Conservation (phyloP, 2,888 invertebrate genomes). For the Balanococcus diminutus region DNA sequence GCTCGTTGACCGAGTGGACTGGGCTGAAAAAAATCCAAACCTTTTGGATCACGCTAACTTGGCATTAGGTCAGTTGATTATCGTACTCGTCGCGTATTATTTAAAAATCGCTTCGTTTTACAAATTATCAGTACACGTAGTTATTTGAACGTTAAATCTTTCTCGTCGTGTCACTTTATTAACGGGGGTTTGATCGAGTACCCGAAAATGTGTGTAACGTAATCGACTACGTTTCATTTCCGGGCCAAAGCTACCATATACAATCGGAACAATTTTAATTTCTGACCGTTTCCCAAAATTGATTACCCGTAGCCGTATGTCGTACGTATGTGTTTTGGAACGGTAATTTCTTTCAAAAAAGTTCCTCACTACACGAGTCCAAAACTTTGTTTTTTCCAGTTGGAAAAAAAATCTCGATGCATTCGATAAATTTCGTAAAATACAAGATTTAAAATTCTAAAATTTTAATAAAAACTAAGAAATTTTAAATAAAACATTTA, state of each 20-base stretch:
- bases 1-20: not conserved
- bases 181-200: not conserved
- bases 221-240: not conserved
- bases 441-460: too few relatives aligned
- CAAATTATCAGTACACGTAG: not conserved
- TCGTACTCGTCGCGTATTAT: not conserved
- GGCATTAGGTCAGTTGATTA: conserved; percentile 19
- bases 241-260: not conserved
- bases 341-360: too few relatives aligned
- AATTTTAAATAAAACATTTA: too few relatives aligned
- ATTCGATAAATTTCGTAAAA: too few relatives aligned
- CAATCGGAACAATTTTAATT: not conserved
- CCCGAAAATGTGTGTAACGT: not conserved
- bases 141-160: not conserved
- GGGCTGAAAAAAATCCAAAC: not conserved
- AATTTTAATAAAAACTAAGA: too few relatives aligned
- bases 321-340: too few relatives aligned
- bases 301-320: not conserved
- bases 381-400: too few relatives aligned
- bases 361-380: too few relatives aligned
- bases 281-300: not conserved
- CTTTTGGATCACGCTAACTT: not conserved
- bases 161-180: not conserved
- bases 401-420: too few relatives aligned
- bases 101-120: not conserved